Evolutionary conservation across 2,797 vertebrate genomes (phyloP).

Genomic region (Antrozous pallidus): DNA sequence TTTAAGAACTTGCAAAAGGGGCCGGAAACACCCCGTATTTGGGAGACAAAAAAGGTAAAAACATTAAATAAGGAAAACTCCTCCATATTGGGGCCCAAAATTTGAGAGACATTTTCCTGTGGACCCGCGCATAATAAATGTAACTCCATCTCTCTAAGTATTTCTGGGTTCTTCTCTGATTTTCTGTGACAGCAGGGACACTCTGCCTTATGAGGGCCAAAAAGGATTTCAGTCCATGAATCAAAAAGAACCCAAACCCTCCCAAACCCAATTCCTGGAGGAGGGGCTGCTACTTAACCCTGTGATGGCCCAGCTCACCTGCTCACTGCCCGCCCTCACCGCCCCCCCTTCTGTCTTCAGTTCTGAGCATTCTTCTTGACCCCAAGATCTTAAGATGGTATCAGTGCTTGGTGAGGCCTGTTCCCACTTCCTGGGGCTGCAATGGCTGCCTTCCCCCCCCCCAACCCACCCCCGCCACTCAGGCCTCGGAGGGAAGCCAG

Average conservation of each 20-base stretch:
- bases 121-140: no score
- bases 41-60: no score
- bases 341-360: not conserved
- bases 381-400: not conserved
- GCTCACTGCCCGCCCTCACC: not conserved
- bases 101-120: no score
- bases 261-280: not conserved
- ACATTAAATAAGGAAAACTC: no score
- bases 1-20: no score
- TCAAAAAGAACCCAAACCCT: not conserved
- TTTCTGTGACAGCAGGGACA: no score
- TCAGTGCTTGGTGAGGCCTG: rapidly evolving
- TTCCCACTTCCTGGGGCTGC: not conserved
- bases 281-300: not conserved
- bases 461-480: no score
- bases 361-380: not conserved
- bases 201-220: not conserved
- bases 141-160: no score
- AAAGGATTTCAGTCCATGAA: not conserved
- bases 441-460: rapidly evolving
- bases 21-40: no score
- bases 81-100: no score
- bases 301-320: not conserved
- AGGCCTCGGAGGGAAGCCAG: no score
- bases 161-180: no score